phyloP scores from a whole-genome alignment of 2,888 invertebrate species.

The Stegana nigrithorax region DNA sequence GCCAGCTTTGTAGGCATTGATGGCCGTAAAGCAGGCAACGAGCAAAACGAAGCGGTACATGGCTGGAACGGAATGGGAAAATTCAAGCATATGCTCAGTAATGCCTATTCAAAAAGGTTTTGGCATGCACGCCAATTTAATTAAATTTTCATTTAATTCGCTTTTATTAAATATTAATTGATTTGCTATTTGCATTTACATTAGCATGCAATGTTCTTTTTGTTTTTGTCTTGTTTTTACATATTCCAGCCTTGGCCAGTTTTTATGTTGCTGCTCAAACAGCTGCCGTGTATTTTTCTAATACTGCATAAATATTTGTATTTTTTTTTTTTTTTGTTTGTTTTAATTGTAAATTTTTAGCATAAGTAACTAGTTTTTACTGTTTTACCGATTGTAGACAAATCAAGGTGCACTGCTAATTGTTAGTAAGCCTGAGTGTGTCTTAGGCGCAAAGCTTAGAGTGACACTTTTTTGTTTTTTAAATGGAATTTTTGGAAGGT shows the following conservation, averaged over 20 bases:
- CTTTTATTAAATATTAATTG: neutral
- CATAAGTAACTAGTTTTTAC: no score
- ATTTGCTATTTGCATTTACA: no score
- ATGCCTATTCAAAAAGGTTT: neutral
- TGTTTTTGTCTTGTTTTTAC: neutral
- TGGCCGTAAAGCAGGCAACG: conserved; percentile 49
- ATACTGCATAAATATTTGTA: no score
- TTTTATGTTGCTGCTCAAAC: neutral
- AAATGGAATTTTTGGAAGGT: no score
- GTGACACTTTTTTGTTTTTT: no score
- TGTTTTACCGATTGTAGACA: neutral
- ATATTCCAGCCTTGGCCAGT: neutral
- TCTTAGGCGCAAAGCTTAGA: no score
- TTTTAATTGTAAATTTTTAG: neutral
- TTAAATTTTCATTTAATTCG: neutral
- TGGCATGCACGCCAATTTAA: neutral
- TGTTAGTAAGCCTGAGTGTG: no score
- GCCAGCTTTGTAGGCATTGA: conserved; percentile 72
- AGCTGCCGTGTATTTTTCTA: neutral
- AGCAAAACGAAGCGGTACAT: conserved; percentile 59
- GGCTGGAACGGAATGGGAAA: neutral
- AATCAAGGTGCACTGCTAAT: neutral
- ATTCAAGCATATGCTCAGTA: neutral
- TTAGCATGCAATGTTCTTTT: neutral
- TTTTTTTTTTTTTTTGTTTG: neutral